Evolutionary conservation across 2,113 vertebrate genomes (phyloP).

Genomic region (Ia io): DNA sequence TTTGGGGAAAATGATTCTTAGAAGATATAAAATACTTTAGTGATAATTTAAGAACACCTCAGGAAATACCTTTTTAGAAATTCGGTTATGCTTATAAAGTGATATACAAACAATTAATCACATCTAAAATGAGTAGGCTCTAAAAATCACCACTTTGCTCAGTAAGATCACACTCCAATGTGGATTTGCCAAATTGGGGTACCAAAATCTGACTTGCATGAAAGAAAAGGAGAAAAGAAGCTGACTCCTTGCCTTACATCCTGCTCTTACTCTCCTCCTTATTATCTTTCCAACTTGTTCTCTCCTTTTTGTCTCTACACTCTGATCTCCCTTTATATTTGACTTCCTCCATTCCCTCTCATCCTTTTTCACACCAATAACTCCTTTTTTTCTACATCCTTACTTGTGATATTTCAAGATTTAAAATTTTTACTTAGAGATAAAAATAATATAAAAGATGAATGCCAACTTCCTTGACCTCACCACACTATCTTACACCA

Average conservation of each 20-base stretch:
- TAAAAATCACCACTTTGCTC: background rate
- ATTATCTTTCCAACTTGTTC: background rate
- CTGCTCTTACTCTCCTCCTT: background rate
- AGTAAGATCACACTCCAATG: background rate
- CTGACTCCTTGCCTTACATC: background rate
- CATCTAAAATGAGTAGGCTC: background rate
- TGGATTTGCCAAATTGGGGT: background rate
- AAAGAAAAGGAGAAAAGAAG: background rate
- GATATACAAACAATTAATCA: background rate
- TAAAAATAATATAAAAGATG: background rate
- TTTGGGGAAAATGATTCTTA: background rate
- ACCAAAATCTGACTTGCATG: background rate
- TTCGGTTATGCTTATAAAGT: background rate
- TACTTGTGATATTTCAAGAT: background rate
- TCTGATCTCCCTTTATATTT: background rate
- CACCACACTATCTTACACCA: background rate
- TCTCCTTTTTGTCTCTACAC: background rate
- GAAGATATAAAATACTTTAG: background rate
- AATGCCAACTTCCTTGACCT: accelerated
- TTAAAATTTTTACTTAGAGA: background rate
- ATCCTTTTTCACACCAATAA: background rate
- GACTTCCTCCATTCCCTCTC: background rate
- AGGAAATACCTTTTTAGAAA: conserved; percentile 13
- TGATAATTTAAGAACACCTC: conserved; percentile 19
- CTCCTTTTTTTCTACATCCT: background rate